These are phyloP conservation scores for Rhinella marina DNA, from an alignment of 2,797 vertebrate species.

Conservation along the genomic window DNA sequence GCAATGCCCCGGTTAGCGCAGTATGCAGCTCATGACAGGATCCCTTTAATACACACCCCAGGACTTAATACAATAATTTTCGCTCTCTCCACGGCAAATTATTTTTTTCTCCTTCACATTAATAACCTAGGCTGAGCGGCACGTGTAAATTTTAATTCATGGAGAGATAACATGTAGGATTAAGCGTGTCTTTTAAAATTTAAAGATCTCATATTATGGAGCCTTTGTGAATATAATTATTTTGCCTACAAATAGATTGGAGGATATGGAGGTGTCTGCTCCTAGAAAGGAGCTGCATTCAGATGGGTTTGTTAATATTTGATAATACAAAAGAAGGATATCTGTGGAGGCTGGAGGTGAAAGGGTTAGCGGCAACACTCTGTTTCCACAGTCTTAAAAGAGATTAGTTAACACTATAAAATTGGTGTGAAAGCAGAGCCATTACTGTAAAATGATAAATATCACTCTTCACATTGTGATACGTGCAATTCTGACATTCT, in stretches of 20 bases:
- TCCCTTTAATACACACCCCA: too few relatives aligned
- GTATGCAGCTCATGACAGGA: too few relatives aligned
- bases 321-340: slow-evolving; percentile 29
- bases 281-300: slow-evolving; percentile 23
- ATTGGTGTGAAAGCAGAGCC: slow-evolving; percentile 28
- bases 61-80: neutral
- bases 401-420: slow-evolving; percentile 29
- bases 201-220: slow-evolving; percentile 49
- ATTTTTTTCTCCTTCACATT: neutral
- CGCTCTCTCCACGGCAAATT: neutral
- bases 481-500: neutral
- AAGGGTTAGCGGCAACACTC: neutral
- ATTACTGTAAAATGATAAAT: slow-evolving; percentile 16
- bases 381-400: slow-evolving; percentile 16
- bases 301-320: slow-evolving; percentile 52
- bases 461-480: slow-evolving; percentile 18
- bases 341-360: neutral
- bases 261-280: slow-evolving; percentile 31
- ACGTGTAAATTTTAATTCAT: neutral
- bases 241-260: slow-evolving; percentile 41
- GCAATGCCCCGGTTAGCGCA: too few relatives aligned
- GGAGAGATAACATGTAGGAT: slow-evolving; percentile 23
- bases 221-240: slow-evolving; percentile 45
- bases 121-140: slow-evolving; percentile 8
- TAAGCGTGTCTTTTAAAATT: slow-evolving; percentile 44